Base-by-base conservation (phyloP, 2,888 invertebrate genomes). In the Acronicta psi region DNA sequence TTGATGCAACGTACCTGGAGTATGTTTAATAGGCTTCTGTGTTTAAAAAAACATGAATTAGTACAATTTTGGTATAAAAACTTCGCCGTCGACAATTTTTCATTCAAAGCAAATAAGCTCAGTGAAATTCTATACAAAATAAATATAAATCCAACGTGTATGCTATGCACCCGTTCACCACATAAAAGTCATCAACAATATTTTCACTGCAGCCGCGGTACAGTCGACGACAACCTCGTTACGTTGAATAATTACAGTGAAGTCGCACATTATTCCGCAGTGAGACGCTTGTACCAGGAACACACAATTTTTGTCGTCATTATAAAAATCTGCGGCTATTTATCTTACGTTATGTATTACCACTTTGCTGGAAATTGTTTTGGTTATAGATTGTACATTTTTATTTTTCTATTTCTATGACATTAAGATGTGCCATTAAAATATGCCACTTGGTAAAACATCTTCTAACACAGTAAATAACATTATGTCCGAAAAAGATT, bases 231-330 rank as follows among this genome's bases (percentile, higher is more conserved):
- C 79, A 79, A 70, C 59, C 69, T 73, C 67, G 66, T 81, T 81
- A 75, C 47, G 61, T 59, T 78, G 73, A 82, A 82, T 81, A 83
- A 83, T 82, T 81, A 74, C 71, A 34, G 58, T 76, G 79, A 81
- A 78, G 69, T 63, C 45, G 25, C 68, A 75, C 77, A 80, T 77
- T 84, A 83, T 82, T 79, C 31, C 57, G 61, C 37, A 34, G 45
- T 50, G 36, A 43, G 37, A 31, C 23, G 18, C 43, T 38, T 25
- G 7, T 45, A 17, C 17, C 17, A 44, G 31, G 31, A 46, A 46
- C 43, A 18, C 25, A 16, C 9, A 17, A 34, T 55, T 47, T 58
- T 50, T 18, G 18, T 18, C 29, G 70, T 73, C 73, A 67, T 80
- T 78, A 81, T 81, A 79, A 75, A 80, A 78, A 77, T 78, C 47